Conservation (phyloP, 2,888 invertebrate genomes). For the Orchesella flavescens region DNA sequence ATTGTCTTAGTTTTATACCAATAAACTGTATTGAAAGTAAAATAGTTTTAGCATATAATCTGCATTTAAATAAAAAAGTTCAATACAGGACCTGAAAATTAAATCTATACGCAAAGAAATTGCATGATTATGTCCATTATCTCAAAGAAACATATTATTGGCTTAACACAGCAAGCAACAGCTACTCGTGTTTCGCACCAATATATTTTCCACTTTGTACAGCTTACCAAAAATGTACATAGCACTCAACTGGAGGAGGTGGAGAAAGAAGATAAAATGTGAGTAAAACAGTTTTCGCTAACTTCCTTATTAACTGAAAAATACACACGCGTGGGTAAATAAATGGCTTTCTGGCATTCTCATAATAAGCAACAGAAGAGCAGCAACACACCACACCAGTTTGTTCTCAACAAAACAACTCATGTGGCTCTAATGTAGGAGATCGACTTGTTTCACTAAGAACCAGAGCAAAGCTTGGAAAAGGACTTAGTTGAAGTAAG, state of each 20-base stretch:
- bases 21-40: too few relatives aligned
- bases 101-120: too few relatives aligned
- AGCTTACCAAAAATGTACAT: neutral
- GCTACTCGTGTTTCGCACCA: too few relatives aligned
- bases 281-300: neutral
- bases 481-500: neutral
- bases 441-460: too few relatives aligned
- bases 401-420: constrained; percentile 5
- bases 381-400: neutral
- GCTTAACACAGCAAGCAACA: too few relatives aligned
- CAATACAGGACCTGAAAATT: too few relatives aligned
- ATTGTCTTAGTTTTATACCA: neutral
- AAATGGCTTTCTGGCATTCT: neutral
- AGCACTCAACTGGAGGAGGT: neutral
- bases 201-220: too few relatives aligned
- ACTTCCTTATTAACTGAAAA: constrained; percentile 20
- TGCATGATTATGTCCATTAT: too few relatives aligned
- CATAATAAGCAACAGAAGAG: neutral
- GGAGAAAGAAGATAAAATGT: neutral
- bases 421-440: constrained; percentile 18
- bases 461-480: neutral
- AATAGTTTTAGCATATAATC: too few relatives aligned
- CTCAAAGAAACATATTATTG: too few relatives aligned
- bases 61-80: too few relatives aligned
- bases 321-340: neutral